Evolutionary conservation across 2,113 vertebrate genomes (phyloP), one percentile per base, ranked within the genome.

Genomic region (Murina feae): DNA sequence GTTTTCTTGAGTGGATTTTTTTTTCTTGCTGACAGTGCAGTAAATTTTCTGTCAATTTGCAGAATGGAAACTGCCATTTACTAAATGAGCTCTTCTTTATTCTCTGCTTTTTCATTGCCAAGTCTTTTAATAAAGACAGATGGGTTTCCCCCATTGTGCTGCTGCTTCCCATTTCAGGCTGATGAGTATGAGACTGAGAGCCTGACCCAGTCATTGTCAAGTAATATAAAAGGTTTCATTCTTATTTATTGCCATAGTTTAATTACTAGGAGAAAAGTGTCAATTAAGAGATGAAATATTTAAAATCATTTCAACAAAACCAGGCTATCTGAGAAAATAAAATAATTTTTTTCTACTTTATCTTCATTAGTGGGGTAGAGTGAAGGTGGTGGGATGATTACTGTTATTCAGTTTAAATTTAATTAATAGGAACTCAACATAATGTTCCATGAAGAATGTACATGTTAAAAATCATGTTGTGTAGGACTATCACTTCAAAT

Each of bases 41-140:
- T 96, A 97, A 97, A 97, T 98, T 97, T 96, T 97, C 91, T 97
- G 90, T 97, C 42, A 23, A 90, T 97, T 97, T 98, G 95, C 94
- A 96, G 91, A 89, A 95, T 68, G 69, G 95, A 37, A 96, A 86
- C 93, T 97, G 92, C 96, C 96, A 93, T 97, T 98, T 97, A 95
- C 89, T 97, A 97, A 98, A 97, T 98, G 97, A 98, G 78, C 82
- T 93, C 68, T 58, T 96, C 95, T 96, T 80, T 88, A 80, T 97
- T 96, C 96, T 96, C 95, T 90, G 79, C 95, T 98, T 94, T 89
- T 93, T 98, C 65, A 86, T 95, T 98, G 93, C 97, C 96, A 95
- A 97, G 75, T 93, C 76, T 90, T 96, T 90, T 96, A 97, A 98
- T 98, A 97, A 97, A 98, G 97, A 95, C 95, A 97, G 96, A 98